phyloP scores from a whole-genome alignment of 2,888 invertebrate species.

The Lithophane socia region DNA sequence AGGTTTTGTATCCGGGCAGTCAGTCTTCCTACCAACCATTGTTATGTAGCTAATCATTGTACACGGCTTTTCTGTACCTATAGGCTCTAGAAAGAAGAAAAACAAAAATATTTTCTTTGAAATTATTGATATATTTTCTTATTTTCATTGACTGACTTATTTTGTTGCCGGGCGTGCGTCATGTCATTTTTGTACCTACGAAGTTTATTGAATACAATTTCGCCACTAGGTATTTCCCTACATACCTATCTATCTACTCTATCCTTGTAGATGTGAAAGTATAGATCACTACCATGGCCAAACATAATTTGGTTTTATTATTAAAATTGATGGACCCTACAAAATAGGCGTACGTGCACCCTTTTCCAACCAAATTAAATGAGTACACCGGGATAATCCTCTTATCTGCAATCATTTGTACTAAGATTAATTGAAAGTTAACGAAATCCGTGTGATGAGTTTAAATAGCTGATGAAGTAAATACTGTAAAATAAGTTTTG shows the following conservation, averaged over 20 bases:
- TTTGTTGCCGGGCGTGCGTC: not conserved
- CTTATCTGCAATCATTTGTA: constrained; percentile 39
- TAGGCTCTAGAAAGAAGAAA: not conserved
- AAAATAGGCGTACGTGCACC: constrained; percentile 19
- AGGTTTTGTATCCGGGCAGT: not conserved
- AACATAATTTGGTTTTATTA: constrained; percentile 29
- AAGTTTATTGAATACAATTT: no score
- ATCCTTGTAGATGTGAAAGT: not conserved
- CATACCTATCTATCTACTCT: not conserved
- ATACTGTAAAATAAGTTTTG: not conserved
- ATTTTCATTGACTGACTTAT: not conserved
- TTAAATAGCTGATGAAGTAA: not conserved
- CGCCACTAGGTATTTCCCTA: no score
- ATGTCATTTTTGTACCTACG: not conserved
- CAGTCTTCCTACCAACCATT: not conserved
- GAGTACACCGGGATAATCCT: constrained; percentile 41
- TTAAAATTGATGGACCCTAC: constrained; percentile 47
- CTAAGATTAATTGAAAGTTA: constrained; percentile 41
- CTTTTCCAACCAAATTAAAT: constrained; percentile 42
- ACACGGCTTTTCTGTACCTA: not conserved
- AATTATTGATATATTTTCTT: no score
- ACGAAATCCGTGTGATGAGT: constrained; percentile 31
- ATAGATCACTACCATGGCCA: not conserved
- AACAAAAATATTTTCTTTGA: not conserved
- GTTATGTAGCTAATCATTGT: not conserved